Conservation (phyloP, 2,113 vertebrate genomes). For the Pithys albifrons region DNA sequence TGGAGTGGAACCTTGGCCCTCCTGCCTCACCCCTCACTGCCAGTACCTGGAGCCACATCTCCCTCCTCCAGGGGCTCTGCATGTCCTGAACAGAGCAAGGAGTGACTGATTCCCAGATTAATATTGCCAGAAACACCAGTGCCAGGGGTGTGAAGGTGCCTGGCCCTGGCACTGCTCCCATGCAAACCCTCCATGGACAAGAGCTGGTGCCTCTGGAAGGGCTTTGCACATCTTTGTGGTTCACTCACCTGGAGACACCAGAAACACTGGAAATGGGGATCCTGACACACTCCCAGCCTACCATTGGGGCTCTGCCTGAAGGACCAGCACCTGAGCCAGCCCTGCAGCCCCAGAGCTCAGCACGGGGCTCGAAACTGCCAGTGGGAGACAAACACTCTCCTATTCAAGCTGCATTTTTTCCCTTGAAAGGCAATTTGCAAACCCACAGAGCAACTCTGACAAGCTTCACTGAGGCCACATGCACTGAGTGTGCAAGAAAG, state of each 20-base stretch:
- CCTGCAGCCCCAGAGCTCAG: not conserved
- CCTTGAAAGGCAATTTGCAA: slow-evolving; percentile 30
- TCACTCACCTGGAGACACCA: not conserved
- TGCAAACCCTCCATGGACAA: rapidly evolving
- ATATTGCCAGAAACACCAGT: rapidly evolving
- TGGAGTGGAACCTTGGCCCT: not conserved
- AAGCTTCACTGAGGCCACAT: not conserved
- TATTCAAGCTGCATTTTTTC: not conserved
- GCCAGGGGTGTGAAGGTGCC: rapidly evolving
- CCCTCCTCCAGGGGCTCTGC: rapidly evolving
- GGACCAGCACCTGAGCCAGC: not conserved
- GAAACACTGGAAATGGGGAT: rapidly evolving
- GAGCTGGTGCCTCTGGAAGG: rapidly evolving
- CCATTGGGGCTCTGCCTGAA: rapidly evolving
- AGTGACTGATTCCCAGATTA: rapidly evolving
- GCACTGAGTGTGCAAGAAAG: not conserved
- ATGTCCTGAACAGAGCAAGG: rapidly evolving
- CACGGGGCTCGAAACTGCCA: not conserved
- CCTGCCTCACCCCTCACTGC: not conserved
- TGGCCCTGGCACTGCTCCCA: not conserved
- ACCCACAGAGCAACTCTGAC: not conserved
- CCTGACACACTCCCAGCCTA: rapidly evolving
- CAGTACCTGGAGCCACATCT: not conserved
- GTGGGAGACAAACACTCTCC: not conserved
- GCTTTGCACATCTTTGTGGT: not conserved